Evolutionary conservation across 92 coral and sea anemone genomes (phyloP).

Genomic region (Pocillopora grandis): DNA sequence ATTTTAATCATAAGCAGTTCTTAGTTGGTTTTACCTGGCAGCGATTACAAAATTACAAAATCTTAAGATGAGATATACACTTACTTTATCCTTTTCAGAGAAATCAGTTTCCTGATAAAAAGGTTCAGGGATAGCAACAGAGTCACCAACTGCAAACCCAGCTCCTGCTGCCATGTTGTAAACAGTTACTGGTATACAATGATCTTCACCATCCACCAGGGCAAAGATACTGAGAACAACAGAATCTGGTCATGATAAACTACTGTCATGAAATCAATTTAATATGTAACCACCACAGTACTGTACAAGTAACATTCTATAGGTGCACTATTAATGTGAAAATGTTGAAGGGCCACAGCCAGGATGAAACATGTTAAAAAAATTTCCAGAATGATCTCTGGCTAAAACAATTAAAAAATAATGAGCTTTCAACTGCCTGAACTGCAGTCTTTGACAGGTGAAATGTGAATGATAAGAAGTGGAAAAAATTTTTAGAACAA

Average conservation of each 20-base stretch:
- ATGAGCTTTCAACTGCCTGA: no score
- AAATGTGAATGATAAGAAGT: no score
- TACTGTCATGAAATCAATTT: not conserved
- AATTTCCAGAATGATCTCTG: no score
- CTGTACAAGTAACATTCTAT: no score
- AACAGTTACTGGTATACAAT: constrained; percentile 87
- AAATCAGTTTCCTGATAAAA: constrained; percentile 89
- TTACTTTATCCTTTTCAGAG: constrained; percentile 72
- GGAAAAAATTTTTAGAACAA: no score
- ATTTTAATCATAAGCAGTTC: not conserved
- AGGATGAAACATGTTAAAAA: no score
- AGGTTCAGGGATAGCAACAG: constrained; percentile 96
- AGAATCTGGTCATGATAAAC: not conserved
- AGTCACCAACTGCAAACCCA: constrained; percentile 92
- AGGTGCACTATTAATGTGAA: no score
- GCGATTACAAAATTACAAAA: not conserved
- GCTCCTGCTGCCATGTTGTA: constrained; percentile 85
- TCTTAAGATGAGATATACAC: not conserved
- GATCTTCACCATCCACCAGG: constrained; percentile 76
- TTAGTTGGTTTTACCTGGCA: no score
- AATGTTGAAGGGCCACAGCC: no score
- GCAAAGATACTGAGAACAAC: constrained; percentile 76
- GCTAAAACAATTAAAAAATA: no score
- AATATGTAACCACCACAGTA: no score
- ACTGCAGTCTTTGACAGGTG: no score